Evolutionary conservation across 2,797 vertebrate species (phyloP).

Genomic region (Sebastes oblongus): DNA sequence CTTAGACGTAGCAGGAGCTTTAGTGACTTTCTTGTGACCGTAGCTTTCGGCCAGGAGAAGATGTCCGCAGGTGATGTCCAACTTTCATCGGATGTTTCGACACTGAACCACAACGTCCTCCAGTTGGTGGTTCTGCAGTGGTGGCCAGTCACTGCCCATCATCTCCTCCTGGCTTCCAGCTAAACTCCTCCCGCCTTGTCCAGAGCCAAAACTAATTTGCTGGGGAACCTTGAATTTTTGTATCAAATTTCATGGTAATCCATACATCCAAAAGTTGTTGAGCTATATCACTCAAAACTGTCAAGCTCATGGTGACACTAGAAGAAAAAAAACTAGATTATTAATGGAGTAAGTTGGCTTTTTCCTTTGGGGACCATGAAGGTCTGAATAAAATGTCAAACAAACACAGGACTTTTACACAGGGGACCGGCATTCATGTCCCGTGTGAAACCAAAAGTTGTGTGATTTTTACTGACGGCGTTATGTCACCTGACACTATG

Average conservation of each 20-base stretch:
- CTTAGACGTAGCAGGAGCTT: no score
- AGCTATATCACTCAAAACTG: not conserved
- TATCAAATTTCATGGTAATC: not conserved
- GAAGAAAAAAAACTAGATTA: not conserved
- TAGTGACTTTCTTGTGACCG: not conserved
- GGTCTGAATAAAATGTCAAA: not conserved
- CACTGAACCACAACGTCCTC: not conserved
- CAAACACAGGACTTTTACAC: no score
- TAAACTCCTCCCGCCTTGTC: not conserved
- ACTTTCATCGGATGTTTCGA: not conserved
- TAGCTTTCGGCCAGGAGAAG: not conserved
- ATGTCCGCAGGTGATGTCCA: not conserved
- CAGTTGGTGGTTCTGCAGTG: not conserved
- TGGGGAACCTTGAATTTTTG: not conserved
- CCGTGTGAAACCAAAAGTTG: no score
- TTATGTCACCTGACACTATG: no score
- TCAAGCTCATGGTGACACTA: not conserved
- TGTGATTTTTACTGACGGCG: no score
- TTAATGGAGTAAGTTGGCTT: not conserved
- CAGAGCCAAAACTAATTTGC: not conserved
- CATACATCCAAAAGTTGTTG: not conserved
- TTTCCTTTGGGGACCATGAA: not conserved
- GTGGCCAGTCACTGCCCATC: not conserved
- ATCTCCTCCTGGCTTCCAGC: not conserved
- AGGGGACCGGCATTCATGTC: no score